Evolutionary conservation across 2,888 invertebrate species (phyloP), one percentile per base, ranked within the genome.

Genomic region (Atrina japonica): DNA sequence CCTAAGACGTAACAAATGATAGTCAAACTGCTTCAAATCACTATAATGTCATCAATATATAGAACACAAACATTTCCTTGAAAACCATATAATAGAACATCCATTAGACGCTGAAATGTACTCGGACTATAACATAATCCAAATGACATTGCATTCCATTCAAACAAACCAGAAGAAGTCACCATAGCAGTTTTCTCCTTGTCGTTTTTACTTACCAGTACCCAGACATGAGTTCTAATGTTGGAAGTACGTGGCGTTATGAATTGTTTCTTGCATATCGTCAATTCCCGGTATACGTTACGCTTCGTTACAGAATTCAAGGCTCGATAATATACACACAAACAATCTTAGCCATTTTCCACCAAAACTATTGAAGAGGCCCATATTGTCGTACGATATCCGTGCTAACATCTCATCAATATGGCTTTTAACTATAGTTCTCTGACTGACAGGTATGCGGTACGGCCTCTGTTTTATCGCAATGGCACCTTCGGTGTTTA

Each of bases 1-100:
- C n/a, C 75, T 66, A n/a, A 78, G 47, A 58, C 73, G 49, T 21
- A 61, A 23, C 16, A 75, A 16, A 30, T 70, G 72, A 45, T 76
- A 69, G 14, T 69, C 73, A 76, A 64, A 40, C 53, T 77, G 7
- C 41, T 41, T 5, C 58, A 63, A 53, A 66, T 70, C 5, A 56
- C 35, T 21, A 56, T 35, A 35, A 35, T 35, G 35, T 35, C 50
- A 21, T 50, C 50, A 21, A 50, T 50, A 27, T 50, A 50, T 23
- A 50, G 18, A 21, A 50, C 18, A 50, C 50, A 50, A 18, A 9
- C 14, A 23, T 50, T 50, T 25, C 21, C 50, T 21, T 18, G 50
- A 18, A 47, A 7, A 7, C 47, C 47, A 47, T 5, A n/a, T 47
- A 47, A 14, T 47, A 47, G 16, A 3, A 21, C 29, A 14, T 29